Evolutionary conservation across 2,113 vertebrate species (phyloP), one percentile per base, ranked within the genome.

Genomic region (Salvator merianae): DNA sequence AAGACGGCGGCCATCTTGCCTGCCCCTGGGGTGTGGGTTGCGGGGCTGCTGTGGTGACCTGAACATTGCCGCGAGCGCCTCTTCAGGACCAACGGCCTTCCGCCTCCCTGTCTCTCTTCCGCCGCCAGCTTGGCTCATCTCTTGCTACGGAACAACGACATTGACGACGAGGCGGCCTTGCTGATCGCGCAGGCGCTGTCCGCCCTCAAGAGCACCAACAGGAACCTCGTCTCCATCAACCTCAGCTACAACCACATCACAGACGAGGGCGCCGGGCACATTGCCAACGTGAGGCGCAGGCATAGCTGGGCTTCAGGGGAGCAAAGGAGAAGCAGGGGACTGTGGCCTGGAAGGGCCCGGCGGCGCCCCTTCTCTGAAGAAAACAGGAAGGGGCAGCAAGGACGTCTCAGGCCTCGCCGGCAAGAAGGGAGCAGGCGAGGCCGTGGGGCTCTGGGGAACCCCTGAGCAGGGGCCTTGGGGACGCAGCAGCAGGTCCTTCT

Each of bases 171-270:
- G 1, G 97, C 93, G 0, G 96, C 97, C 0, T 68, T 53, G 69
- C 94, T 97, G 34, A 94, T 99, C 18, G 97, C 97, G 28, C 95
- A 88, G 30, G 94, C 95, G 2, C 95, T 98, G 55, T 97, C 96
- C 7, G 95, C 94, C 0, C 40, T 83, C 73, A 88, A 70, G 63
- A 90, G 89, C 73, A 71, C 95, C 90, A 97, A 96, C 92, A 96
- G 88, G 68, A 96, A 87, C 73, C 95, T 98, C 0, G 30, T 93
- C 43, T 95, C 94, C 0, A 96, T 99, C 86, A 97, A 96, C 86
- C 94, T 99, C 91, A 94, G 94, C 13, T 99, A 97, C 93, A 99
- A 99, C 90, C 91, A 76, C 86, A 96, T 99, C 38, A 94, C 97
- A 0, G 97, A 99, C 78, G 47, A 74, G 36, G 98, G 98, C 1